Conservation (phyloP, 2,888 invertebrate species). For the Marronus borbonicus region DNA sequence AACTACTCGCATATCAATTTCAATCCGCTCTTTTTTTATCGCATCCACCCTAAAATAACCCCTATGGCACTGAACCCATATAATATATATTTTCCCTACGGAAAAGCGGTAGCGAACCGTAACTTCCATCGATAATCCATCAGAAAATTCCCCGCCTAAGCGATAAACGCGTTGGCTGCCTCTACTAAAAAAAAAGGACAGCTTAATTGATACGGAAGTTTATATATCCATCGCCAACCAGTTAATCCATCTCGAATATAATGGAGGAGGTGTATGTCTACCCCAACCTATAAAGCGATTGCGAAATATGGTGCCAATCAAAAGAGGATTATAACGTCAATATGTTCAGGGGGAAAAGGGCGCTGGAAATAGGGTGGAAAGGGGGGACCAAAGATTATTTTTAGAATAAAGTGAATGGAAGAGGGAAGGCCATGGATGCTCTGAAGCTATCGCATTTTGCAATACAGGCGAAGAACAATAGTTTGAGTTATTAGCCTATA, state of each 20-base stretch:
- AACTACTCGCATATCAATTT: neutral
- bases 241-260: conserved; percentile 15
- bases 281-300: neutral
- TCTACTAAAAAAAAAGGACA: conserved; percentile 17
- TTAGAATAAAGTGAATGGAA: too few species aligned
- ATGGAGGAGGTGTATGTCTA: neutral
- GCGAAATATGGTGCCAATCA: conserved; percentile 16
- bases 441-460: conserved; percentile 14
- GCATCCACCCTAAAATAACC: neutral
- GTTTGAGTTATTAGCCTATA: neutral
- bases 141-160: neutral
- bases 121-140: neutral
- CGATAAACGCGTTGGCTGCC: neutral
- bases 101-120: neutral
- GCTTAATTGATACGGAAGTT: conserved; percentile 30
- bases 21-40: neutral
- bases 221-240: conserved; percentile 3
- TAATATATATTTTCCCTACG: neutral
- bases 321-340: conserved; percentile 9
- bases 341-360: neutral
- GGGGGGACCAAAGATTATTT: too few species aligned
- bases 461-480: conserved; percentile 20
- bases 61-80: neutral
- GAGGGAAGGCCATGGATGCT: neutral
- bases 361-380: too few species aligned